Evolutionary conservation across 2,888 invertebrate species (phyloP).

Genomic region (Drosophila mulleri): DNA sequence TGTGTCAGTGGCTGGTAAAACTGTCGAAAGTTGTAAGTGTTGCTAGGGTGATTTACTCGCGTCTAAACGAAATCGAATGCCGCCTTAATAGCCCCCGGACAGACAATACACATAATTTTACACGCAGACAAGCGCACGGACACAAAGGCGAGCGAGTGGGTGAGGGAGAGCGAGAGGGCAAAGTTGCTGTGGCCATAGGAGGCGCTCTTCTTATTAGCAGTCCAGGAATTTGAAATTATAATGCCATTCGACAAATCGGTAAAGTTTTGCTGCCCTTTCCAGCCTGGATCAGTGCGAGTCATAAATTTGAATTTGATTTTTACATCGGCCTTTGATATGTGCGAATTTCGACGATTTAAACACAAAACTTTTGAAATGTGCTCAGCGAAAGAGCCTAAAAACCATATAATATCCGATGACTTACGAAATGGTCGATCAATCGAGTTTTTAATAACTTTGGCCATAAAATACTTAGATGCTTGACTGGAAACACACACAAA

Average conservation of each 20-base stretch:
- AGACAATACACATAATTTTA: slow-evolving; percentile 72
- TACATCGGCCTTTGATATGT: slow-evolving; percentile 62
- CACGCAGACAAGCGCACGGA: slow-evolving; percentile 55
- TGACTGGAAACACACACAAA: background rate
- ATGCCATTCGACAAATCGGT: slow-evolving; percentile 65
- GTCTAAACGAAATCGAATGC: slow-evolving; percentile 78
- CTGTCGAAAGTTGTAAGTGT: slow-evolving; percentile 82
- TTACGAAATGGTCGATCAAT: slow-evolving; percentile 45
- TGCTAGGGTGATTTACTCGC: slow-evolving; percentile 70
- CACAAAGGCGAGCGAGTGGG: slow-evolving; percentile 14
- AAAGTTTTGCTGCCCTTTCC: slow-evolving; percentile 59
- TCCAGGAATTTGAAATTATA: slow-evolving; percentile 70
- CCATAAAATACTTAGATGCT: slow-evolving; percentile 34
- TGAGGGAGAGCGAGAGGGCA: no score
- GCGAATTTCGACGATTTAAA: background rate
- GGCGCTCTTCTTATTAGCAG: slow-evolving; percentile 63
- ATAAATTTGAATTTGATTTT: slow-evolving; percentile 77
- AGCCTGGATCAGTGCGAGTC: slow-evolving; percentile 24
- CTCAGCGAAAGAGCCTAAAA: slow-evolving; percentile 33
- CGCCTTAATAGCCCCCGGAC: slow-evolving; percentile 76
- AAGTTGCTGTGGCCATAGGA: background rate
- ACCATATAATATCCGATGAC: slow-evolving; percentile 23
- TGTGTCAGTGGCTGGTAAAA: slow-evolving; percentile 60
- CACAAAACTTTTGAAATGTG: slow-evolving; percentile 47
- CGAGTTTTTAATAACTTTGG: slow-evolving; percentile 47